Evolutionary conservation across 2,797 vertebrate genomes (phyloP), one percentile per base, ranked within the genome.

Genomic region (Microctenopoma lineatum): DNA sequence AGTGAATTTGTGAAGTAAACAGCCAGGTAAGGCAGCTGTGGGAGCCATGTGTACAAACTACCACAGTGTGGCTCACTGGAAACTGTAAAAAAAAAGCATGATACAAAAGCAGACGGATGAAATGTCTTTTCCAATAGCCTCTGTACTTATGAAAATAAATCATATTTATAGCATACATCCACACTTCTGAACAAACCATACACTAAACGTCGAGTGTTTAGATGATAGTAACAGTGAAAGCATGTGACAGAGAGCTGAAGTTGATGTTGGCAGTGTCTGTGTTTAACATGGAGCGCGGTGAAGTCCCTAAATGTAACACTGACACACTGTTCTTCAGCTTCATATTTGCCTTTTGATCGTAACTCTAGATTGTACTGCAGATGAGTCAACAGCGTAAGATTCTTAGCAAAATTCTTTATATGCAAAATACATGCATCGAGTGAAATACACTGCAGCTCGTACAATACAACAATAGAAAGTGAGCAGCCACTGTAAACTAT

Each of bases 241-340:
- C 57, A 62, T 79, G 72, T 57, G 70, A 73, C 67, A 64, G 66
- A 67, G 65, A 75, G 63, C 58, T 39, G 50, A 27, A 39, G 76
- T 63, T 85, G 74, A 65, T 79, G 48, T 86, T 89, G 81, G 80
- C 85, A 27, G 32, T 5, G 59, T 77, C 59, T 75, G 53, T 83
- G 73, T 86, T 85, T 80, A 70, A 84, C 44, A 78, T 76, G 66
- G 72, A 81, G 78, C 50, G 58, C 56, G 56, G 48, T 32, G 44
- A 60, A 76, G 56, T 52, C 42, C 29, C 38, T 5, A 57, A 65
- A 64, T 67, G 14, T 69, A 66, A 83, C 27, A 48, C 60, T 54
- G 55, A 79, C 63, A 64, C 58, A 73, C 58, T 47, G 53, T 64
- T 57, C 77, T 55, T 73, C 2, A 44, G 55, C 26, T 27, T 79